Evolutionary conservation across 2,113 vertebrate species (phyloP), one percentile per base, ranked within the genome.

Genomic region (Arothron firmamentum): DNA sequence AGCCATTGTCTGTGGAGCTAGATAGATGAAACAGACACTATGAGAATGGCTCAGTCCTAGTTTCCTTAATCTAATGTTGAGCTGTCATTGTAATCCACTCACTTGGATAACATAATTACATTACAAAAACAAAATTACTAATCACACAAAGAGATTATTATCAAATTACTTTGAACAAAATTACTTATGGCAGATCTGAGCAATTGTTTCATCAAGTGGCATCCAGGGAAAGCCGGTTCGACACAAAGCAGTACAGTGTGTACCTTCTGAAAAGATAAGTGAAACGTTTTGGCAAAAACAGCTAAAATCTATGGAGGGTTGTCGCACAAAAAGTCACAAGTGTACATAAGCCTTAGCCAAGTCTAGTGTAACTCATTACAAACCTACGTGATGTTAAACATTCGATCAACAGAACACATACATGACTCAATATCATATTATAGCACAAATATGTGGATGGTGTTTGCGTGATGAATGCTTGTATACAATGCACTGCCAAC

Each of bases 321-420:
- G 71, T 42, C 71, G 74, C 28, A 52, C 77, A 75, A 52, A 74
- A 46, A 73, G 59, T 51, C 49, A 56, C 31, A 72, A 66, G 57
- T 60, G 66, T 52, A 68, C 61, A 78, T 74, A 68, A 75, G 62
- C 60, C 50, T 61, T 62, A 72, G 11, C 67, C 72, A 65, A 63
- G 63, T 72, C 55, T 47, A 63, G 63, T 72, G 52, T 47, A 68
- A 70, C 62, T 85, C 68, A 65, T 90, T 84, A 80, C 74, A 79
- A 75, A 73, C 77, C 67, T 74, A 76, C 78, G 82, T 64, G 78
- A 87, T 80, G 79, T 59, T 59, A 88, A 85, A 71, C 83, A 82
- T 82, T 62, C 83, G 51, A 70, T 83, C 72, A 85, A 71, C 78
- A 60, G 58, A 79, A 84, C 71, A 59, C 75, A 78, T 66, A 70